Conservation (phyloP, 2,888 invertebrate genomes). For the Deilephila elpenor region DNA sequence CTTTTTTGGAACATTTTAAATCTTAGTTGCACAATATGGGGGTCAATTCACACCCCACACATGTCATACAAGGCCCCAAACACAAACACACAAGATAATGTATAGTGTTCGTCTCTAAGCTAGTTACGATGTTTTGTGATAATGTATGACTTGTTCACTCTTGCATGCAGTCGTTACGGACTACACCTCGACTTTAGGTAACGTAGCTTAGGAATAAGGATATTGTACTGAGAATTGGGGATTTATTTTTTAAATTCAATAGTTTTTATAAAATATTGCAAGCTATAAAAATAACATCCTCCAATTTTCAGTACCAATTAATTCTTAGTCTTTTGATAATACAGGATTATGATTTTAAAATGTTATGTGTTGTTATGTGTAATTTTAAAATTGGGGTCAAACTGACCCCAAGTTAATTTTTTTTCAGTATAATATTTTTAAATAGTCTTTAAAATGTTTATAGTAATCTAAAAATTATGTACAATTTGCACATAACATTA, state of each 20-base stretch:
- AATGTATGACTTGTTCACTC: constrained; percentile 31
- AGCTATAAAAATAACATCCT: not conserved
- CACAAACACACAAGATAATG: constrained; percentile 21
- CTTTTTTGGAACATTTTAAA: not conserved
- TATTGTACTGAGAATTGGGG: not conserved
- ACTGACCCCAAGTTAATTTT: not conserved
- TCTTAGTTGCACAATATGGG: not conserved
- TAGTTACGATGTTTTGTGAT: constrained; percentile 13
- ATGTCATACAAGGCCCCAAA: not conserved
- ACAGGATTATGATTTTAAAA: not conserved
- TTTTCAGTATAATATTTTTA: not conserved
- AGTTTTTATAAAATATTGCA: no score
- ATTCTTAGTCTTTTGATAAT: not conserved
- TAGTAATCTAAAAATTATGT: not conserved
- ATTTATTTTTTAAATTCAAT: no score
- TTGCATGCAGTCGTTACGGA: constrained; percentile 54
- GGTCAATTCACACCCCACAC: not conserved
- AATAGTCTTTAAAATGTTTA: not conserved
- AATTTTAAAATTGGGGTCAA: not conserved
- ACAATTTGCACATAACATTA: not conserved
- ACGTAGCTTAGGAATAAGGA: constrained; percentile 29
- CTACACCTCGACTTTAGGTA: constrained; percentile 48
- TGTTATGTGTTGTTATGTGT: not conserved
- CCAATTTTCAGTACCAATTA: not conserved
- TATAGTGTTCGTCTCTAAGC: constrained; percentile 29